Evolutionary conservation across 1,140 invertebrate genomes (phyloP), one percentile per base, ranked within the genome.

Genomic region (Heliconius congener): DNA sequence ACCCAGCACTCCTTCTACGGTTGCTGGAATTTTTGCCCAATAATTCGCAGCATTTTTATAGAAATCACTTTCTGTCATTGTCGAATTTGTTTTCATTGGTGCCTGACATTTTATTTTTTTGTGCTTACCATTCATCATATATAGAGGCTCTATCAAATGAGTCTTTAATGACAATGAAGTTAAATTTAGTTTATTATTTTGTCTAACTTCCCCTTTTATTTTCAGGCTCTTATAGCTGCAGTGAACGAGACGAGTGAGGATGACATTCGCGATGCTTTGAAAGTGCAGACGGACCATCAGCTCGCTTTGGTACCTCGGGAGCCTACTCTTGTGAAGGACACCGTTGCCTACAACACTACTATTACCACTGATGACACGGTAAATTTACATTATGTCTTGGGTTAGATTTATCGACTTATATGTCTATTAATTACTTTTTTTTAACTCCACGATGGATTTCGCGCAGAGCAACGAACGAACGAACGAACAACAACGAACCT

Each of bases 1-100:
- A 18, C 99, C 99, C 0, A 99, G 95, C 96, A 99, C 99, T n/a
- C 99, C 99, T 95, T 99, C 97, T 11, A 99, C 95, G 16, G 98
- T 99, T 1, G 98, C 95, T 6, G 97, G 97, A 75, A 99, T 95
- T 85, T 96, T 95, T 8, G 97, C 96, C 98, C 98, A 98, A 93
- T 98, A 98, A 82, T 96, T 95, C 73, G 96, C 96, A 18, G 97
- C 97, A 88, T 97, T 96, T 74, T 94, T 93, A 86, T 98, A 98
- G 94, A 97, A 97, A 79, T 57, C 82, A 74, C 70, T 83, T 50
- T 87, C 87, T 46, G 82, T 85, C 84, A 84, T 91, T 78, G 30
- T 71, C 8, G 55, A 39, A 6, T 71, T 19, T 71, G 8, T 37
- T 46, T 74, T 86, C 81, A 79, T 94, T 91, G 86, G 39, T 5